A percentile compares a stretch with the other conserved stretches of the same genome.
phyloP scores from a whole-genome alignment of 2,888 invertebrate genomes.

The Drosophila hamatofila region DNA sequence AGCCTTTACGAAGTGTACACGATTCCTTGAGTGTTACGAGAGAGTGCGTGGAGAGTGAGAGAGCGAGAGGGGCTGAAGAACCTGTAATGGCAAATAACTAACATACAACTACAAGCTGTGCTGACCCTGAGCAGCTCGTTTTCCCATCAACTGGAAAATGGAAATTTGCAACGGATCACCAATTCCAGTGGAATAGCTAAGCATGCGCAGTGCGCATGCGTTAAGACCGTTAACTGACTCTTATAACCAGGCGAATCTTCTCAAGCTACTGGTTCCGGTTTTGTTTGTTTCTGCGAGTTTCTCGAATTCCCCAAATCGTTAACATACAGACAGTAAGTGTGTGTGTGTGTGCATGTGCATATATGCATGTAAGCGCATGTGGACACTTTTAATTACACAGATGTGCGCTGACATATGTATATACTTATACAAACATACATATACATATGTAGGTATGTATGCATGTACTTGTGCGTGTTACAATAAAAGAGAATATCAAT shows the following conservation, averaged over 20 bases:
- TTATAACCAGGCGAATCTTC: conserved; percentile 20
- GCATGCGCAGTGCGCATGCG: conserved; percentile 19
- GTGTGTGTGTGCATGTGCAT: conserved; percentile 2
- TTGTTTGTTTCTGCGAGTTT: conserved; percentile 44
- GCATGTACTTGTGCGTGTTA: not conserved
- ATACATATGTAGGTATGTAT: not conserved
- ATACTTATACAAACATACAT: not conserved
- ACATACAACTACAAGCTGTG: conserved; percentile 24
- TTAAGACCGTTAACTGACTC: conserved; percentile 34
- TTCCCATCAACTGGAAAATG: conserved; percentile 52
- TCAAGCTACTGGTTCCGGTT: conserved; percentile 39
- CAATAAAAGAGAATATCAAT: conserved; percentile 4
- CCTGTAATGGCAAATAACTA: conserved; percentile 65
- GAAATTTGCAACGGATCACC: conserved; percentile 33
- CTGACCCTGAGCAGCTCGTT: conserved; percentile 62
- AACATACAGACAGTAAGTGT: not conserved
- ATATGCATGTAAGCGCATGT: not conserved
- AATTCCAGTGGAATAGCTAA: not conserved
- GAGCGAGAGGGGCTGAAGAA: conserved; percentile 27
- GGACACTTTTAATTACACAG: not conserved
- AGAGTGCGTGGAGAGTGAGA: not conserved
- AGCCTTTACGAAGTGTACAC: not conserved
- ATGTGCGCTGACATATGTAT: not conserved
- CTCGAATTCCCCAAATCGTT: conserved; percentile 51
- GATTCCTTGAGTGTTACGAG: not conserved